Base-by-base conservation (phyloP, 2,113 vertebrate genomes). In the Callipepla squamata region DNA sequence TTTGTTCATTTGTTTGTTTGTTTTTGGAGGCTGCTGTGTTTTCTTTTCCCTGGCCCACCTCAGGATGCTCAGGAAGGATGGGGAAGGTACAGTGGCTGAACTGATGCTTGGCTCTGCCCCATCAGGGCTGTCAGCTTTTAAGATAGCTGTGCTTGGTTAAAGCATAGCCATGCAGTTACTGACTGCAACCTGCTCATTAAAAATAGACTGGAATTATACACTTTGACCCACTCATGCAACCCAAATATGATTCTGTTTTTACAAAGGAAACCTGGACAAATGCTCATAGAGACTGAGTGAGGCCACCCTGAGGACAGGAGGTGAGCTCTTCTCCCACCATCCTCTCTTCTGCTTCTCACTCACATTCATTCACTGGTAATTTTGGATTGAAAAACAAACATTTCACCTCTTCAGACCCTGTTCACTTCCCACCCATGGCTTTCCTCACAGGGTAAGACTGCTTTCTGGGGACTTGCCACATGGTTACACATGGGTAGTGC, bases 141-240 rank as follows among this genome's bases (percentile, higher is more conserved):
- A 94, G 95, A 92, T 73, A 89, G 44, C 59, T 32, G 26, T 12
- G 25, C 48, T 53, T 87, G 78, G 84, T 94, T 93, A 89, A 28
- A 89, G 75, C 81, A 87, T 73, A 34, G 58, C 30, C 9, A 1
- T 50, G 62, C 48, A 76, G n/a, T 80, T 67, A 73, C 10, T 87
- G 80, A 65, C 69, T 89, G 45, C 5, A 4, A 69, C 40, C 48
- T 6, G n/a, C 26, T 89, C 1, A 2, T 93, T 94, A 87, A 93
- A 90, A 85, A 2, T 55, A 44, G 28, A 53, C 70, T 76, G 25
- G 40, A 58, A 86, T 80, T 78, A 48, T 85, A 79, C 6, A 80
- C n/a, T 51, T 85, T 69, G 62, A 73, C 48, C 78, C 53, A 85
- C 40, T 92, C 61, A 16, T 0, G 3, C 44, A 72, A 36, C 45